Evolutionary conservation across 2,888 invertebrate species (phyloP), one percentile per base, ranked within the genome.

Genomic region (Hemithea aestivaria): DNA sequence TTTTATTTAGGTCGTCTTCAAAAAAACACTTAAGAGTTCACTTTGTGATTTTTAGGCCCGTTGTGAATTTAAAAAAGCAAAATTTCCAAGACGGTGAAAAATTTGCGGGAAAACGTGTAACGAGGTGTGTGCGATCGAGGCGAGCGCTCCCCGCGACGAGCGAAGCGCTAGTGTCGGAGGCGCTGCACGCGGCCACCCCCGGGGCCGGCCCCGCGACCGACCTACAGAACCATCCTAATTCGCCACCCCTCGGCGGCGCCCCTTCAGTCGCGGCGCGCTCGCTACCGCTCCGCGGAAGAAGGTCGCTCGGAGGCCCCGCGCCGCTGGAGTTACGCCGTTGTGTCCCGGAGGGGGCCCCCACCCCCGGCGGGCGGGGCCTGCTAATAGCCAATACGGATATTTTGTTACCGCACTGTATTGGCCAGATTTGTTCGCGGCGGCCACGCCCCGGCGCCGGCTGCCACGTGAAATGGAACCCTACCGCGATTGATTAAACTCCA

Each of bases 361-460:
- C 54, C 53, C 61, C 63, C 65, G 68, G 69, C 78, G 73, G 85
- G 80, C 83, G 85, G 78, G 65, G 82, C 81, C 78, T 73, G 54
- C 80, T 88, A 87, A 87, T 88, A 80, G 84, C 89, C 89, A 89
- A 89, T 89, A 76, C 88, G 87, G 84, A 85, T 83, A 80, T 83
- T 83, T 83, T 80, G 84, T 87, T 87, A 87, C 83, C 83, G 81
- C 80, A 80, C 81, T 85, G 82, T 88, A 90, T 90, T 90, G 90
- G 90, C 89, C 84, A 88, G 85, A 87, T 82, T 80, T 76, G 77
- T 81, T 82, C 78, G 73, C 80, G 82, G 70, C 72, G 60, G 76
- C 67, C 77, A 79, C 87, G 87, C 87, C 87, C 68, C 63, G 68
- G 66, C 61, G 56, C 46, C 50, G 40, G 33, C 28, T 40, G 56